Evolutionary conservation across 30 jellyfish, hydroid and myxozoan genomes (phyloP), one percentile per base, ranked within the genome.

Genomic region (Nemopilema nomurai): DNA sequence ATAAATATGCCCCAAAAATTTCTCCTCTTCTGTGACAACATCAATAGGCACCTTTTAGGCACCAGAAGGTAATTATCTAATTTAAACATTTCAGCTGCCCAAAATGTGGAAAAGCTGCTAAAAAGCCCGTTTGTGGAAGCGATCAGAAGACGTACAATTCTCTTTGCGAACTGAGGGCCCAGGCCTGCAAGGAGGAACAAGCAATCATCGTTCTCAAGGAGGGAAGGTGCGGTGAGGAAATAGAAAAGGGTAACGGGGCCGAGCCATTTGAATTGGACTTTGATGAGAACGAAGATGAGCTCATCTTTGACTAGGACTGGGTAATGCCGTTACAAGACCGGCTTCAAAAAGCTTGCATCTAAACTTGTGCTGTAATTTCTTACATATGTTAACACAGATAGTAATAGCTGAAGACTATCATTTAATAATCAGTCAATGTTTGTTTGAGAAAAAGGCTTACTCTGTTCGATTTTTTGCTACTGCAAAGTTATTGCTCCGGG

Each of bases 111-210:
- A 75, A 7, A 6, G 79, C 3, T 17, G 23, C 19, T 50, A 30
- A 29, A 17, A 23, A 28, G n/a, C 78, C 77, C 22, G 87, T 77
- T 26, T 77, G 87, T 62, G 87, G 87, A 19, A 77, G 87, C 22
- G 87, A 77, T 32, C 87, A 62, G 18, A 77, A 24, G 33, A 77
- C 87, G 68, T 77, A 77, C 51, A 28, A 57, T 4, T 77, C 87
- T 9, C 8, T 53, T 50, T 77, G 87, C 31, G 22, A 57, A 19
- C 68, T 77, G 30, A 25, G 78, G 49, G 87, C 87, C 16, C 50
- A 28, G 29, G 87, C 87, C n/a, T 77, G 87, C 28, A 3, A 0
- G 18, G 17, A 52, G 71, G 65, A 27, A 26, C n/a, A 31, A 0
- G 87, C 87, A 77, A 77, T 77, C 8, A 62, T 77, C 23, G 72